Conservation (phyloP, 2,888 invertebrate genomes). For the Herminia tarsipennalis region DNA sequence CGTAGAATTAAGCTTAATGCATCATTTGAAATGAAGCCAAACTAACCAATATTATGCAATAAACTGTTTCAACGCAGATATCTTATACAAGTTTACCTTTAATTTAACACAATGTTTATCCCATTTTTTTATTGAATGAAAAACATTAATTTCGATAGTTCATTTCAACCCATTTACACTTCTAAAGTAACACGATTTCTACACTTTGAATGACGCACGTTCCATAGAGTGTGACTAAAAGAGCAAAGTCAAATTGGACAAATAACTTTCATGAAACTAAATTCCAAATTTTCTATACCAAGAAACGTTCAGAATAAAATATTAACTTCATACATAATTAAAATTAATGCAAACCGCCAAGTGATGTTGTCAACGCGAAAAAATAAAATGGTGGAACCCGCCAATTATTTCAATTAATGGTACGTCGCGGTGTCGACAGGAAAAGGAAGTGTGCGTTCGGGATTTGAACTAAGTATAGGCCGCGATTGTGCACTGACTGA, state of each 20-base stretch:
- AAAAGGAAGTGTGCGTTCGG: slow-evolving; percentile 74
- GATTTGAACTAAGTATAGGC: slow-evolving; percentile 68
- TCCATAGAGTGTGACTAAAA: too few relatives aligned
- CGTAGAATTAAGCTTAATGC: slow-evolving; percentile 3
- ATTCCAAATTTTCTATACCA: slow-evolving; percentile 35
- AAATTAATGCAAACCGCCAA: slow-evolving; percentile 58
- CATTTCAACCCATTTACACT: too few relatives aligned
- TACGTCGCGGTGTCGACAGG: slow-evolving; percentile 77
- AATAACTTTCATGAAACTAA: slow-evolving; percentile 23
- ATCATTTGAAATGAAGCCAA: slow-evolving; percentile 34
- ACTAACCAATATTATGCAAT: slow-evolving; percentile 32
- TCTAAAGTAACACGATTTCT: too few relatives aligned
- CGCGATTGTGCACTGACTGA: slow-evolving; percentile 78
- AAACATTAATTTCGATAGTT: too few relatives aligned
- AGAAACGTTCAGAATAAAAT: slow-evolving; percentile 23
- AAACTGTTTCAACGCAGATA: slow-evolving; percentile 19
- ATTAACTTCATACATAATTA: slow-evolving; percentile 44
- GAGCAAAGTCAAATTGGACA: slow-evolving; percentile 10
- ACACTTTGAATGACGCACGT: too few relatives aligned
- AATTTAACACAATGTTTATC: too few relatives aligned
- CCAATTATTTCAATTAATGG: slow-evolving; percentile 84
- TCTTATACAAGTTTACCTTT: too few relatives aligned
- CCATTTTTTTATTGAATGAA: too few relatives aligned
- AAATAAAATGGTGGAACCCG: slow-evolving; percentile 69
- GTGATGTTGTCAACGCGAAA: slow-evolving; percentile 73